Conservation (phyloP, 2,888 invertebrate genomes). For the Torymus texanus region DNA sequence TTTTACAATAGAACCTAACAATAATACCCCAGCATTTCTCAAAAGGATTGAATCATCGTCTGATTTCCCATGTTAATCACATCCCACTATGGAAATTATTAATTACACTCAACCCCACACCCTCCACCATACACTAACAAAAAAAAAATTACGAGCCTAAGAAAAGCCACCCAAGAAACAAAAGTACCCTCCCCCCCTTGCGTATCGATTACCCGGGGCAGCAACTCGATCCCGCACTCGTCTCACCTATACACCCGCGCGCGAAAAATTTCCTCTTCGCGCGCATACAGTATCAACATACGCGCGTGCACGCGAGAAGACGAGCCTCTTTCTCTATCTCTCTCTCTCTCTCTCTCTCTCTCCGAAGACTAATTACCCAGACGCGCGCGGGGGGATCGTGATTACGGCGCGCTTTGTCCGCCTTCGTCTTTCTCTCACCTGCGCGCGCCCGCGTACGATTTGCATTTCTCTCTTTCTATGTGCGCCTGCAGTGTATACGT, state of each 20-base stretch:
- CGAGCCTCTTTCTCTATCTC: slow-evolving; percentile 41
- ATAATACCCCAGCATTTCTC: too few relatives aligned
- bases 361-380: slow-evolving; percentile 72
- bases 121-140: too few relatives aligned
- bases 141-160: too few relatives aligned
- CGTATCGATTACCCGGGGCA: slow-evolving; percentile 19
- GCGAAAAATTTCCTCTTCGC: too few relatives aligned
- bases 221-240: not conserved
- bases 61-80: too few relatives aligned
- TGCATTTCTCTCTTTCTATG: slow-evolving; percentile 61
- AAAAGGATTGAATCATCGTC: too few relatives aligned
- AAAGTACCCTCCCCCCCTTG: too few relatives aligned
- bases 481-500: slow-evolving; percentile 62
- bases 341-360: slow-evolving; percentile 16
- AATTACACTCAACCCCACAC: too few relatives aligned
- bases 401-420: slow-evolving; percentile 73
- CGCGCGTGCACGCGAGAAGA: slow-evolving; percentile 11
- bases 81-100: too few relatives aligned
- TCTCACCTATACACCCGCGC: too few relatives aligned
- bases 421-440: slow-evolving; percentile 53
- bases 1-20: too few relatives aligned
- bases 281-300: not conserved
- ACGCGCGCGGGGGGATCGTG: slow-evolving; percentile 65
- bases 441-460: slow-evolving; percentile 61
- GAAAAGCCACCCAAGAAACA: too few relatives aligned